Conservation (phyloP, 1,140 invertebrate genomes). For the Doryteuthis pealeii region DNA sequence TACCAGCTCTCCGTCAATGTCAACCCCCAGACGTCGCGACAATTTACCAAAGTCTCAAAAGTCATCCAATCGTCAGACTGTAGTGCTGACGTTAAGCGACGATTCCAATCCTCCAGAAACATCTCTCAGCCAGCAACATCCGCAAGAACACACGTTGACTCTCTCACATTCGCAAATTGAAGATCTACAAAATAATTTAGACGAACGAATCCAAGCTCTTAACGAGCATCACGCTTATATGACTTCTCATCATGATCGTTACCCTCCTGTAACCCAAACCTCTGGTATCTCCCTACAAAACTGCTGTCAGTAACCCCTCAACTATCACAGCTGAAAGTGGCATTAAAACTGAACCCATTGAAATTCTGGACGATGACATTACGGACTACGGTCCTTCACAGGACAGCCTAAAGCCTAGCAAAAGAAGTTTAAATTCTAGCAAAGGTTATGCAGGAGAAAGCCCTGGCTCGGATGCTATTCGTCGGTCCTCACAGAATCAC, state of each 20-base stretch:
- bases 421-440: neutral
- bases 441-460: neutral
- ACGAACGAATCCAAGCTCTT: neutral
- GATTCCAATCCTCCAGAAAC: constrained; percentile 7
- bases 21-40: neutral
- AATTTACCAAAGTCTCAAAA: neutral
- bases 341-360: constrained; percentile 6
- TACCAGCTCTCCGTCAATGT: neutral
- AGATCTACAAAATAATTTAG: neutral
- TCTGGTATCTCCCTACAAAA: neutral
- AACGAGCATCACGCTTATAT: neutral
- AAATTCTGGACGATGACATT: constrained; percentile 1
- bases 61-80: neutral
- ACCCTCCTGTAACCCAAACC: neutral
- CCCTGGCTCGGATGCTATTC: neutral
- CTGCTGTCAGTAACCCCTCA: neutral
- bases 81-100: neutral
- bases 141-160: neutral
- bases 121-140: neutral
- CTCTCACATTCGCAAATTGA: neutral
- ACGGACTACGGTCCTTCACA: neutral
- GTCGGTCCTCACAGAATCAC: neutral
- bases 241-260: neutral
- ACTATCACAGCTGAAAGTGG: neutral
- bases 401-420: neutral